phyloP scores from a whole-genome alignment of 1,140 invertebrate species.

The Drosophila athabasca region DNA sequence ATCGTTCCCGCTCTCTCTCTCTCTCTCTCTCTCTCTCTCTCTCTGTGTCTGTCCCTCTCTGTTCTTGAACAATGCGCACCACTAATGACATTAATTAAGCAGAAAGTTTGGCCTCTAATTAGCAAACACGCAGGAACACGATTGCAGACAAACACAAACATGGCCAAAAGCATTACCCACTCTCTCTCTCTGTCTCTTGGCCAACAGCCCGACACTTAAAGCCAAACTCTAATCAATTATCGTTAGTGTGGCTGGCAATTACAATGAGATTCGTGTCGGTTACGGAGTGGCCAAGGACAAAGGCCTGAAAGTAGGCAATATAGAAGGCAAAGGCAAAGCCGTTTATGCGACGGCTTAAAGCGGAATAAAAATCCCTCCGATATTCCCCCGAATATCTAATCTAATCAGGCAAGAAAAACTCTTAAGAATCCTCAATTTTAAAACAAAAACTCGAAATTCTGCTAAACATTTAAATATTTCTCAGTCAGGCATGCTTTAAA shows the following conservation, averaged over 20 bases:
- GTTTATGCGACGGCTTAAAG: too few species aligned
- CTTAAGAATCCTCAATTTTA: too few species aligned
- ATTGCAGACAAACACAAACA: constrained; percentile 34
- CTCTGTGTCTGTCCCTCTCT: background rate
- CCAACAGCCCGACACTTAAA: constrained; percentile 32
- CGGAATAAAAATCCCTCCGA: too few species aligned
- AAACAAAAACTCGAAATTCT: too few species aligned
- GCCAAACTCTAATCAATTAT: constrained; percentile 72
- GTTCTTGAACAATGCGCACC: constrained; percentile 36
- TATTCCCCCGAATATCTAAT: too few species aligned
- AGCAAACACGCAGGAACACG: constrained; percentile 47
- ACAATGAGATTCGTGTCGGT: constrained; percentile 12
- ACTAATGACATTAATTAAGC: constrained; percentile 79
- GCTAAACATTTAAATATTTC: too few species aligned
- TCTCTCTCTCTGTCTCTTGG: background rate
- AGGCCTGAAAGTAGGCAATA: too few species aligned
- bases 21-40: constrained; percentile 1
- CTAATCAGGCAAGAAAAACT: too few species aligned
- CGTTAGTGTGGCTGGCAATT: constrained; percentile 34
- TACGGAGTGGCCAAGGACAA: background rate
- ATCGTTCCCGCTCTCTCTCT: background rate
- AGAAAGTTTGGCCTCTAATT: constrained; percentile 77
- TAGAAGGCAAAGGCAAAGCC: too few species aligned
- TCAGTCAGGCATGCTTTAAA: too few species aligned
- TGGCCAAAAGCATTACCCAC: constrained; percentile 44